These are phyloP conservation scores for Falco columbarius DNA, from an alignment of 2,797 vertebrate genomes.

Conservation along the genomic window DNA sequence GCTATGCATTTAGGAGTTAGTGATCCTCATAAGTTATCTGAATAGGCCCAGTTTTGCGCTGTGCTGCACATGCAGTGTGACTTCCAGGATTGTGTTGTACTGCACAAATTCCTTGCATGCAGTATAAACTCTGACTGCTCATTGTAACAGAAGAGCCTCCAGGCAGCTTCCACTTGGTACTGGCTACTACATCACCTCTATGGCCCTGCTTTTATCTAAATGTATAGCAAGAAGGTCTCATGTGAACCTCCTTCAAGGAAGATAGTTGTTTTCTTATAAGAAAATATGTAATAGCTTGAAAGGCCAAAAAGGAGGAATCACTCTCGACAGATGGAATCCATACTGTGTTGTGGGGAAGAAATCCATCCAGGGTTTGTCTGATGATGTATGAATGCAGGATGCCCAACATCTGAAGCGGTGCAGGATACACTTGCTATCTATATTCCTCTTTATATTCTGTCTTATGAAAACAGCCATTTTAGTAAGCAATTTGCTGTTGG, in stretches of 20 bases:
- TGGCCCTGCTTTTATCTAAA: not conserved
- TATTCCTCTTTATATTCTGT: not conserved
- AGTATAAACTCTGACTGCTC: not conserved
- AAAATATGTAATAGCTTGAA: not conserved
- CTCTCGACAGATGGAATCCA: not conserved
- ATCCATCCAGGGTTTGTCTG: not conserved
- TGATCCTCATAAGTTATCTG: not conserved
- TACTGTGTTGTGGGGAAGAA: not conserved
- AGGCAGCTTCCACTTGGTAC: not conserved
- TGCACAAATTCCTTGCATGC: not conserved
- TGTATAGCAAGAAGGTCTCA: not conserved
- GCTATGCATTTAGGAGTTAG: not conserved
- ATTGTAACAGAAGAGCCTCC: not conserved
- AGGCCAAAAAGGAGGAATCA: not conserved
- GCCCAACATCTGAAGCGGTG: not conserved
- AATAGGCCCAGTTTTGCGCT: not conserved
- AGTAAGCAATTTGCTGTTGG: not conserved
- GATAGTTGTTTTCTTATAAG: not conserved
- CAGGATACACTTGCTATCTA: not conserved
- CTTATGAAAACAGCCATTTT: not conserved
- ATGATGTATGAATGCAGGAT: not conserved
- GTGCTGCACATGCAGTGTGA: fast-evolving
- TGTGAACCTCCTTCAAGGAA: not conserved
- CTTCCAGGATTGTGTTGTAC: not conserved
- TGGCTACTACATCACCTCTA: not conserved